Base-by-base conservation (phyloP, 2,113 vertebrate genomes). In the Sminthopsis crassicaudata region DNA sequence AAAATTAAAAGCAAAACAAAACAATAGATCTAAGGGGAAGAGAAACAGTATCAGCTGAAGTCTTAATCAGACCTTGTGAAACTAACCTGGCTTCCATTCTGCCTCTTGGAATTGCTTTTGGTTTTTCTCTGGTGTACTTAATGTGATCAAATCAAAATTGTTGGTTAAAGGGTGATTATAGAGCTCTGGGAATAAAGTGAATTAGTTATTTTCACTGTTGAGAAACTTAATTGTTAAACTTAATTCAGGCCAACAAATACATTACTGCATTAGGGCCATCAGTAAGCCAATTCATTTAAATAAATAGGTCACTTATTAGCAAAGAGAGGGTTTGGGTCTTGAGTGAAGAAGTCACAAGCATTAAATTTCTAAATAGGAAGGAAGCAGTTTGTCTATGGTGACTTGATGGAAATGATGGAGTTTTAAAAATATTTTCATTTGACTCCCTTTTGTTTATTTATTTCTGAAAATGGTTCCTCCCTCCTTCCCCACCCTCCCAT, bases 401-500 rank as follows among this genome's bases (percentile, higher is more conserved):
- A 46, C 46, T 52, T 23, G 52, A 24, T 93, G 23, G 36, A 76
- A 51, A 30, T 88, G 30, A 90, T 5, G 94, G 60, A 53, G 92
- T 96, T 93, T 96, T 57, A 92, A 9, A 88, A 0, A 24, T 92
- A 23, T 12, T 94, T 95, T 92, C 46, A 12, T 6, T 95, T 9
- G 84, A 48, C 52, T 16, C 1, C 4, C 25, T 91, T 50, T 96
- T 94, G 22, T 23, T 48, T 0, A 46, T 23, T 48, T 0, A 46
- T 91, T 89, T 94, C 91, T 92, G 88, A 94, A 88, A 90, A 36
- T 4, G 9, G 8, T 90, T 48, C 48, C 8, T 60, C 46, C 4
- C 1, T 14, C 60, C 24, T 57, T 52, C 96, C 6, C 90, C 36
- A 46, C 1, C 50, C 91, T 57, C 51, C 30, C 8, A 30, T 46